These are phyloP conservation scores for Ennomos fuscantarius DNA, from an alignment of 2,888 invertebrate species.

Conservation along the genomic window DNA sequence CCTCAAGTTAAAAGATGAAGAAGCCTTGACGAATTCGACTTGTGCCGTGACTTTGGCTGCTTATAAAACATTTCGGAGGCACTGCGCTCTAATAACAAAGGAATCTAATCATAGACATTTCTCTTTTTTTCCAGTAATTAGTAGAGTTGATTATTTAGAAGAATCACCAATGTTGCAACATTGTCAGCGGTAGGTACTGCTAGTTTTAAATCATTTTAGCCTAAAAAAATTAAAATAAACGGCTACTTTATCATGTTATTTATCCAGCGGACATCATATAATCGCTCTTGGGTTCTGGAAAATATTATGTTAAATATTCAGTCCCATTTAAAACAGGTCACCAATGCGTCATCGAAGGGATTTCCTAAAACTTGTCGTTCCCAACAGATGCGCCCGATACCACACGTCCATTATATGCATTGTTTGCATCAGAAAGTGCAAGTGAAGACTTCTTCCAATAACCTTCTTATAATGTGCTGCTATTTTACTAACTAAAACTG, in stretches of 20 bases:
- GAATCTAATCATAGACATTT: conserved; percentile 44
- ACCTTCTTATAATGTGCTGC: too few relatives aligned
- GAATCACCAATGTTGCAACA: too few relatives aligned
- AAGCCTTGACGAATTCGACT: conserved; percentile 67
- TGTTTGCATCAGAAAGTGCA: conserved; percentile 17
- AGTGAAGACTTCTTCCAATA: conserved; percentile 1
- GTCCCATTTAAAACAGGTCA: background rate
- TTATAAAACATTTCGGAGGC: conserved; percentile 51
- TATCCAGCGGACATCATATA: too few relatives aligned
- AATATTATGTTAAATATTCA: too few relatives aligned
- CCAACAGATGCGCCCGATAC: conserved; percentile 15
- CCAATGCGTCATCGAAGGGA: conserved; percentile 1
- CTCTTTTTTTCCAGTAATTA: conserved; percentile 27
- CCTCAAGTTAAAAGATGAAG: conserved; percentile 17
- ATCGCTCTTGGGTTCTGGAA: too few relatives aligned
- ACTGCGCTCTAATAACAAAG: conserved; percentile 55
- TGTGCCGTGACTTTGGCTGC: conserved; percentile 61
- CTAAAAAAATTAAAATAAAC: too few relatives aligned
- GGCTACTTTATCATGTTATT: too few relatives aligned
- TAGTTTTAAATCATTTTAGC: too few relatives aligned
- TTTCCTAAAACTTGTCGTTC: conserved; percentile 32
- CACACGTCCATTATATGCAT: conserved; percentile 19
- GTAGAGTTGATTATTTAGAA: conserved; percentile 4
- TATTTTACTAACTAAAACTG: background rate
- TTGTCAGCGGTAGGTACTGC: too few relatives aligned